These are phyloP conservation scores for Leptinotarsa juncta DNA, from an alignment of 2,888 invertebrate genomes.

Conservation along the genomic window DNA sequence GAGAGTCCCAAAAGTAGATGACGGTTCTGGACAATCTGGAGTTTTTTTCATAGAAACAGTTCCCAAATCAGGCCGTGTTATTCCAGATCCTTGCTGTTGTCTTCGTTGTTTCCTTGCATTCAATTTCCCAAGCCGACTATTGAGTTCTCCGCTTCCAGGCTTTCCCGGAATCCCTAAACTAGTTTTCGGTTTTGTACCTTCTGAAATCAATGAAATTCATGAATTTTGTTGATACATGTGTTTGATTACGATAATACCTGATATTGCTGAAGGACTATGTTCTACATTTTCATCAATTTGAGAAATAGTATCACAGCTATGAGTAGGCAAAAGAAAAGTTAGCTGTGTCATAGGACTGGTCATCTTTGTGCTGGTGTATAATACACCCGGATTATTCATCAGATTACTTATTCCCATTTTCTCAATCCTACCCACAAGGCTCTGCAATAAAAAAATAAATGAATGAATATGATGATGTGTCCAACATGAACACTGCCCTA, in stretches of 20 bases:
- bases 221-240: not conserved
- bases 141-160: conserved; percentile 71
- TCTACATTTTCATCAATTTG: conserved; percentile 48
- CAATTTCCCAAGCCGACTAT: conserved; percentile 66
- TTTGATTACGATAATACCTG: conserved; percentile 31
- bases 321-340: conserved; percentile 72
- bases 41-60: conserved; percentile 62
- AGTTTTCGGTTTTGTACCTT: conserved; percentile 56
- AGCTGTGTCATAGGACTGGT: conserved; percentile 85
- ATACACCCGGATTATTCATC: conserved; percentile 72
- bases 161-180: conserved; percentile 72
- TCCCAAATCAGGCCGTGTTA: conserved; percentile 73
- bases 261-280: conserved; percentile 33
- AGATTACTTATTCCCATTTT: conserved; percentile 76
- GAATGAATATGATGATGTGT: not conserved
- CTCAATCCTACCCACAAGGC: conserved; percentile 75
- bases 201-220: not conserved
- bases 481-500: not conserved
- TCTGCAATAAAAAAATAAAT: conserved; percentile 52
- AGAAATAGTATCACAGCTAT: conserved; percentile 53
- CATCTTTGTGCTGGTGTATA: conserved; percentile 72
- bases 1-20: conserved; percentile 75
- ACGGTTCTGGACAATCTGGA: conserved; percentile 55
- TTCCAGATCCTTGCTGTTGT: conserved; percentile 68
- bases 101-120: conserved; percentile 67